A percentile compares a stretch with the other conserved stretches of the same genome.
Evolutionary conservation across 1,140 invertebrate species (phyloP).

Genomic region (Danaus plexippus): DNA sequence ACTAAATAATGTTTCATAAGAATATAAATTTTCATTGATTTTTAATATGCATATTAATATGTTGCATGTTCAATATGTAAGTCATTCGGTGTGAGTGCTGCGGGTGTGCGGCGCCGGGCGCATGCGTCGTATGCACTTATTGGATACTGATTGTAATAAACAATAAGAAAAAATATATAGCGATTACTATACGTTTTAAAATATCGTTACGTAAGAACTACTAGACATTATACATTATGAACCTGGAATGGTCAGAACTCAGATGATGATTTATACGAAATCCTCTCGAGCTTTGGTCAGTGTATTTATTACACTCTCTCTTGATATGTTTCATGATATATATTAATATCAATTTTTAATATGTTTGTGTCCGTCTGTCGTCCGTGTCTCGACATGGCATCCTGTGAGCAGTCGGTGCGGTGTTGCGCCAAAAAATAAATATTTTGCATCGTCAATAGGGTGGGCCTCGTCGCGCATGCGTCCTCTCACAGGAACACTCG

Average conservation of each 20-base stretch:
- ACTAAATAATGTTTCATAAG: no score
- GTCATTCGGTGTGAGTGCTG: slow-evolving; percentile 38
- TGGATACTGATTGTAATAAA: slow-evolving; percentile 68
- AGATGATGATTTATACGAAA: no score
- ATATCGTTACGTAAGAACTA: no score
- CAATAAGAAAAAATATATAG: no score
- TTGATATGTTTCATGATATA: no score
- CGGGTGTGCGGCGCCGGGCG: slow-evolving; percentile 22
- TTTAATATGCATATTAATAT: neutral
- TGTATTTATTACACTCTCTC: no score
- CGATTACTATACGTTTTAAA: no score
- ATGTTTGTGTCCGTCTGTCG: neutral
- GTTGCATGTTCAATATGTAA: slow-evolving; percentile 6
- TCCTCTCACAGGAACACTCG: slow-evolving; percentile 29
- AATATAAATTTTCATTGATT: no score
- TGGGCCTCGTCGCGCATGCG: slow-evolving; percentile 47
- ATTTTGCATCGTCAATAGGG: slow-evolving; percentile 69
- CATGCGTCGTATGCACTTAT: slow-evolving; percentile 46
- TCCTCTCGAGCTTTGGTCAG: no score
- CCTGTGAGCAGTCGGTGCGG: slow-evolving; percentile 33
- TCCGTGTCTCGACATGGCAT: slow-evolving; percentile 37
- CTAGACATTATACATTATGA: no score
- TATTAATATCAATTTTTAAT: no score
- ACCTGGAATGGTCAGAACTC: no score
- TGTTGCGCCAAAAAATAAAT: slow-evolving; percentile 65